phyloP scores from a whole-genome alignment of 2,797 vertebrate genomes.

The Percopsis omiscomaycus region DNA sequence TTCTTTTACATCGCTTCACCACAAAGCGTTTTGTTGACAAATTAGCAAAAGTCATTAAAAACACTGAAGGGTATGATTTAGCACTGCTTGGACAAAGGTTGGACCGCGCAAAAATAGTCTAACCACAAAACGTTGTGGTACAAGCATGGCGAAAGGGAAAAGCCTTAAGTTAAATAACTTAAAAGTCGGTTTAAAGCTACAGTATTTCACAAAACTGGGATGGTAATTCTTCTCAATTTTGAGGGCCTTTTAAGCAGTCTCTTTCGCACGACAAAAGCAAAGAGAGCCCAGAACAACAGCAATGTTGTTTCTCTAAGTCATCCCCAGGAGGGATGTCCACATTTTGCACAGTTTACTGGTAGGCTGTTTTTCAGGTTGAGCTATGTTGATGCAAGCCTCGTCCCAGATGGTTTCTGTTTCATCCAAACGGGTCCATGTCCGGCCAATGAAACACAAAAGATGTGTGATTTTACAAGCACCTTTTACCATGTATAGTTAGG shows the following conservation, averaged over 20 bases:
- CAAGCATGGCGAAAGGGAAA: constrained; percentile 22
- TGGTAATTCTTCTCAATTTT: constrained; percentile 12
- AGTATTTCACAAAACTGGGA: constrained; percentile 21
- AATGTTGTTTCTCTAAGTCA: constrained; percentile 11
- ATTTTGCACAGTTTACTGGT: constrained; percentile 12
- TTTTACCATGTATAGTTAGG: too few species aligned
- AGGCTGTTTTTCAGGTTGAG: constrained; percentile 31
- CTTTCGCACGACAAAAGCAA: constrained; percentile 30
- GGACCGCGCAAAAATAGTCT: constrained; percentile 40
- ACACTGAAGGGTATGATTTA: constrained; percentile 44
- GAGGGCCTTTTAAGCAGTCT: constrained; percentile 8
- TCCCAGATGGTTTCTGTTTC: constrained; percentile 56
- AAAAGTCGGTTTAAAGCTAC: constrained; percentile 9
- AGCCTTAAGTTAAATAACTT: constrained; percentile 6
- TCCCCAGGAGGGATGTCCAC: constrained; percentile 20
- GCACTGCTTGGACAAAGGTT: constrained; percentile 34
- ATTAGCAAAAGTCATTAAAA: constrained; percentile 52
- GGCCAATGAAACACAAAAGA: constrained; percentile 32
- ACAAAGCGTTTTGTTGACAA: constrained; percentile 53
- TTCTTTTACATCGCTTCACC: constrained; percentile 43
- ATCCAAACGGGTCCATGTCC: constrained; percentile 24
- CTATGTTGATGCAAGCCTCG: constrained; percentile 26
- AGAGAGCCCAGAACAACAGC: constrained; percentile 15
- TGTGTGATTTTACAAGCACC: too few species aligned
- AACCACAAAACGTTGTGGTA: constrained; percentile 40